phyloP scores from a whole-genome alignment of 1,140 invertebrate species.

The Pseudomyrmex pallidus region DNA sequence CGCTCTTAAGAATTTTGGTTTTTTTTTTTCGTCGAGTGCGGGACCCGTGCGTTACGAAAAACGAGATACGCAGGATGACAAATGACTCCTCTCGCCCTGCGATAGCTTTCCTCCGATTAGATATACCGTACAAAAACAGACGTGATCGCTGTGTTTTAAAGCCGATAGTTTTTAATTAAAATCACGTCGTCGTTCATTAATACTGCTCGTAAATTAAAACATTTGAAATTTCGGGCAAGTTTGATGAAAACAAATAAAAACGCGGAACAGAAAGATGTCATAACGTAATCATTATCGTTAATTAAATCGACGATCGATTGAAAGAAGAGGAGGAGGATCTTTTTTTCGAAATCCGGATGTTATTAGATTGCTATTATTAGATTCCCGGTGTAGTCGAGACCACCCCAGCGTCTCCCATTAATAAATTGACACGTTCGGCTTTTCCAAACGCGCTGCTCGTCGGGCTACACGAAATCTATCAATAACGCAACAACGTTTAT shows the following conservation, averaged over 20 bases:
- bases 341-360: not conserved
- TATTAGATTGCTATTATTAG: slow-evolving; percentile 18
- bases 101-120: slow-evolving; percentile 36
- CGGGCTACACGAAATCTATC: slow-evolving; percentile 40
- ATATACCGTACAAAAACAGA: slow-evolving; percentile 12
- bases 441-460: slow-evolving; percentile 12
- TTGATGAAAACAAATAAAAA: not conserved
- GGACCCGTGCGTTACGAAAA: slow-evolving; percentile 38
- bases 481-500: slow-evolving; percentile 46
- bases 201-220: slow-evolving; percentile 13
- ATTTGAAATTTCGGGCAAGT: not conserved
- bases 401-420: slow-evolving; percentile 4
- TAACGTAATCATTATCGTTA: slow-evolving; percentile 12
- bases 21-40: not conserved
- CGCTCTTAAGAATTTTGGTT: not conserved
- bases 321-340: not conserved
- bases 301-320: slow-evolving; percentile 4
- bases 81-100: slow-evolving; percentile 14
- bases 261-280: not conserved
- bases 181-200: not conserved
- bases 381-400: slow-evolving; percentile 6
- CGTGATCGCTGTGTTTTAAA: not conserved
- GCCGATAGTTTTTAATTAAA: slow-evolving; percentile 8
- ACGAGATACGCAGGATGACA: slow-evolving; percentile 48
- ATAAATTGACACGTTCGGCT: slow-evolving; percentile 38